These are phyloP conservation scores for Calycopis cecrops DNA, from an alignment of 1,140 invertebrate species.

Conservation along the genomic window DNA sequence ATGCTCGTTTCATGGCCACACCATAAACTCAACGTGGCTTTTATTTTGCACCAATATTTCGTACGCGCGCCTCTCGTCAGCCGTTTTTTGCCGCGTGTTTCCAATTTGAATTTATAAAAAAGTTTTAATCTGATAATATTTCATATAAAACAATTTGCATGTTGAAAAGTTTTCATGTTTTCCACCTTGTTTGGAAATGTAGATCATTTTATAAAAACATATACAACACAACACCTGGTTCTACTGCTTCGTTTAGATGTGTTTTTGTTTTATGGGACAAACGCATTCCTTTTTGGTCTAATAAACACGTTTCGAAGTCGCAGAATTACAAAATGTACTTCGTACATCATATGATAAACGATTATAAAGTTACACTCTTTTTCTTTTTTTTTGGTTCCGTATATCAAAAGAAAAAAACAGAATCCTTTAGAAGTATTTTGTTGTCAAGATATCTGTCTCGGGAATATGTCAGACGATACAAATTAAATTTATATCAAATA, in stretches of 20 bases:
- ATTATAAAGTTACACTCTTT: no score
- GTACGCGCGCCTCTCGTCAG: conserved; percentile 23
- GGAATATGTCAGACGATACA: no score
- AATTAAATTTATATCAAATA: no score
- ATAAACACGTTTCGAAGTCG: background rate
- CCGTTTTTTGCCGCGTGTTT: conserved; percentile 18
- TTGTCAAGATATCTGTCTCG: no score
- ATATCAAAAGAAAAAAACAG: no score
- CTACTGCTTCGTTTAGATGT: conserved; percentile 1
- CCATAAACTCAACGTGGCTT: conserved; percentile 22
- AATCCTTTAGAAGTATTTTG: no score
- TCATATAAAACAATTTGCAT: conserved; percentile 26
- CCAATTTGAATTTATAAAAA: conserved; percentile 27
- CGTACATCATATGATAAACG: no score
- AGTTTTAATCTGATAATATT: conserved; percentile 28
- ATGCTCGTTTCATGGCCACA: conserved; percentile 11
- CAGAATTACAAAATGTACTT: conserved; percentile 4
- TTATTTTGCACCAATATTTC: conserved; percentile 30
- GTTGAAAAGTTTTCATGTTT: background rate
- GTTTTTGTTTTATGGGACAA: background rate
- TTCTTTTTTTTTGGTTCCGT: no score
- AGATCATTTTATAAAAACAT: conserved; percentile 1
- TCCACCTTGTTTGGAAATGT: conserved; percentile 1
- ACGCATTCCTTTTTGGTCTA: background rate
- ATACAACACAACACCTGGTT: no score